phyloP scores from a whole-genome alignment of 2,888 invertebrate species.

The Anoplius nigerrimus region DNA sequence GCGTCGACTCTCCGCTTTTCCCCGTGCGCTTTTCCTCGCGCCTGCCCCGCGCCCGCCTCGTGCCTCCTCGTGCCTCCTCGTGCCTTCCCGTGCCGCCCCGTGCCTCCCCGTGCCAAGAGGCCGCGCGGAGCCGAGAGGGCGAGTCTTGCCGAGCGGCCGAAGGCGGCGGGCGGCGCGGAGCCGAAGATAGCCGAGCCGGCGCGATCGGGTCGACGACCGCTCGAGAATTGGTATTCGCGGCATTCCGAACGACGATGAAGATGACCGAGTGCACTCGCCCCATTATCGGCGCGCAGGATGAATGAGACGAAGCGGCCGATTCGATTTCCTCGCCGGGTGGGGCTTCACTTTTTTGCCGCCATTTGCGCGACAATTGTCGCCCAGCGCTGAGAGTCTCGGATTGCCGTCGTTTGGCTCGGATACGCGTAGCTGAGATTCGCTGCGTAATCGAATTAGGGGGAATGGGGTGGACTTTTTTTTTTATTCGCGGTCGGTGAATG shows the following conservation, averaged over 20 bases:
- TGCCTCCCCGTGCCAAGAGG: neutral
- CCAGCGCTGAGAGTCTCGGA: too few relatives aligned
- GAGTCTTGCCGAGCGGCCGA: constrained; percentile 4
- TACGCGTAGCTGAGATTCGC: too few relatives aligned
- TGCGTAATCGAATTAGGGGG: too few relatives aligned
- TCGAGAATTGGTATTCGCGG: constrained; percentile 59
- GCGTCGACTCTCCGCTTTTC: neutral
- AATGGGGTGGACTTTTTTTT: too few relatives aligned
- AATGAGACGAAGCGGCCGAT: constrained; percentile 38
- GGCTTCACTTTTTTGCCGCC: too few relatives aligned
- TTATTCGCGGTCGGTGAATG: too few relatives aligned
- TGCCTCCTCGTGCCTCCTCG: constrained; percentile 10
- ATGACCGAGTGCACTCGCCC: constrained; percentile 49
- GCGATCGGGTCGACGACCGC: constrained; percentile 56
- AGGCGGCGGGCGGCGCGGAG: constrained; percentile 12
- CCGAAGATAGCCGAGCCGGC: constrained; percentile 19
- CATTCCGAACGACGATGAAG: constrained; percentile 59
- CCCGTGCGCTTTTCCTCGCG: constrained; percentile 20
- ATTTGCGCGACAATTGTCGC: too few relatives aligned
- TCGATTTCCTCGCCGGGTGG: constrained; percentile 24
- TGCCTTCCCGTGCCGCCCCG: too few relatives aligned
- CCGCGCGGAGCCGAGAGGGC: neutral
- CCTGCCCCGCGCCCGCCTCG: too few relatives aligned
- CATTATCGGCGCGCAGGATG: constrained; percentile 45
- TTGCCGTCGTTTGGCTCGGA: too few relatives aligned